Conservation (phyloP, 2,113 vertebrate genomes). For the Phalacrocorax carbo region DNA sequence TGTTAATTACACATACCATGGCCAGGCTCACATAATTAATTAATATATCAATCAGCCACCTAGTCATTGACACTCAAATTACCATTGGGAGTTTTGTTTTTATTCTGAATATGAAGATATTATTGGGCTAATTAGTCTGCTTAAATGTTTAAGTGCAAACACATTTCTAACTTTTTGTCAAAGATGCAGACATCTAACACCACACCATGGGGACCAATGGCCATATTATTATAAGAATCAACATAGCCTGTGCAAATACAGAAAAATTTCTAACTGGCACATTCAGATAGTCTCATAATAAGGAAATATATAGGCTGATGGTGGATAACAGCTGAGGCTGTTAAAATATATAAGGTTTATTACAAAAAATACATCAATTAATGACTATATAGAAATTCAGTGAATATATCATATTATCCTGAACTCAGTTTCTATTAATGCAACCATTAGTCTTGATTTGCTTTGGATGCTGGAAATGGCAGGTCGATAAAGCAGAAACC, state of each 20-base stretch:
- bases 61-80: neutral
- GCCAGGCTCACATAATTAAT: neutral
- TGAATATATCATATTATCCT: neutral
- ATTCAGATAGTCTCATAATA: neutral
- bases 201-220: neutral
- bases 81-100: neutral
- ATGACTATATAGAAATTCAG: neutral
- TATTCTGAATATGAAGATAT: neutral
- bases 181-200: neutral
- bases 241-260: neutral
- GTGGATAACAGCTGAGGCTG: neutral
- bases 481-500: neutral
- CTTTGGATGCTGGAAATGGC: neutral
- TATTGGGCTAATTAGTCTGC: neutral
- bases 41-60: neutral
- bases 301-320: neutral
- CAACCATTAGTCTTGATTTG: neutral
- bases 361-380: neutral
- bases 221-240: neutral
- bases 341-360: neutral
- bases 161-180: neutral
- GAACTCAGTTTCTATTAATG: neutral
- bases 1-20: constrained; percentile 17
- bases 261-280: neutral
- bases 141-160: neutral